Evolutionary conservation across 2,888 invertebrate genomes (phyloP).

Genomic region (Gastracanthus pulcherrimus): DNA sequence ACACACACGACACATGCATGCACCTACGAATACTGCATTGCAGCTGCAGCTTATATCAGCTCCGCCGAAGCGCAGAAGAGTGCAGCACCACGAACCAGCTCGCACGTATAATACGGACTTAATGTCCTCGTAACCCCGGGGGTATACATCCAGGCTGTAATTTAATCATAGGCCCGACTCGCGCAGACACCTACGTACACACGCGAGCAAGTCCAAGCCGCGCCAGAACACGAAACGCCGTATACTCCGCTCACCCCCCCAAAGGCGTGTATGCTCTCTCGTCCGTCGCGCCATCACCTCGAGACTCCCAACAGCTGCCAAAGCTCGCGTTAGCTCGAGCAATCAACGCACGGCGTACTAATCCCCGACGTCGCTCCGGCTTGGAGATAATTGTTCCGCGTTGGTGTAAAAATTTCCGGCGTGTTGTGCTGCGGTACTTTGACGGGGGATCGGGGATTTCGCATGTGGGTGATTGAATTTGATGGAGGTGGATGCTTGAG

Average conservation of each 20-base stretch:
- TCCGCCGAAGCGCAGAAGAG: too few relatives aligned
- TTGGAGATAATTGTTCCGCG: neutral
- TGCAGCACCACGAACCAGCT: too few relatives aligned
- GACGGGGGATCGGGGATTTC: neutral
- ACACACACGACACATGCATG: too few relatives aligned
- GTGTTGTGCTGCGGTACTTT: too few relatives aligned
- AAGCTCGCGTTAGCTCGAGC: neutral
- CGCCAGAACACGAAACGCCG: neutral
- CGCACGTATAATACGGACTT: neutral
- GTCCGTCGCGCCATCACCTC: neutral
- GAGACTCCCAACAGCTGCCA: neutral
- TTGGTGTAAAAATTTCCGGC: neutral
- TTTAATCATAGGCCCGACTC: neutral
- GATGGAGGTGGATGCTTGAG: neutral
- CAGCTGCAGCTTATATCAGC: too few relatives aligned
- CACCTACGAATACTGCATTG: too few relatives aligned
- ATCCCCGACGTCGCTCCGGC: too few relatives aligned
- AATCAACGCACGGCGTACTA: neutral
- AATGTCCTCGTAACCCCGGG: neutral
- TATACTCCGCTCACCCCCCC: neutral
- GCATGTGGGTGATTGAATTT: neutral
- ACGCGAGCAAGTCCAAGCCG: neutral
- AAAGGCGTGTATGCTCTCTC: neutral
- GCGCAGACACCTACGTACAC: neutral
- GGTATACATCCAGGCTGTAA: neutral